These are phyloP conservation scores for Emmelina monodactyla DNA, from an alignment of 2,888 invertebrate genomes.

Conservation along the genomic window DNA sequence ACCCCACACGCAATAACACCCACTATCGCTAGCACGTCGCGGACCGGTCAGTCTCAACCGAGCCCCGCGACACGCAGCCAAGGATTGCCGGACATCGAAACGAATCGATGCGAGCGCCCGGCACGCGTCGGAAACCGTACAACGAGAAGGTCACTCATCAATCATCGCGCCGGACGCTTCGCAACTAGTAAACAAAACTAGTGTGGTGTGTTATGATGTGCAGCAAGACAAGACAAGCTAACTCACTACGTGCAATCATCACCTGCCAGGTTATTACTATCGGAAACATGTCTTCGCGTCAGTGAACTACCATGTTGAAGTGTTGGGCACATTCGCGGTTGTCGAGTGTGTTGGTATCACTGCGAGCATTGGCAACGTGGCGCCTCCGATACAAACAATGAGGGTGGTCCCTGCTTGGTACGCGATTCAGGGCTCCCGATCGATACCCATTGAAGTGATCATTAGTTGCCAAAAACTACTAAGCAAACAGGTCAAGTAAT, in stretches of 20 bases:
- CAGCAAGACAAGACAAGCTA: no score
- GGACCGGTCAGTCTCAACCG: no score
- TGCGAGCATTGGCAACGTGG: conserved; percentile 21
- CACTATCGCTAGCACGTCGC: no score
- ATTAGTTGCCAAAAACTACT: not conserved
- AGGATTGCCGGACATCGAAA: not conserved
- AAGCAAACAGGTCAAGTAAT: no score
- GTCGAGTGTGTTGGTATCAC: conserved; percentile 37
- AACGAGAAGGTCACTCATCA: conserved; percentile 44
- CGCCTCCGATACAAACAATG: conserved; percentile 48
- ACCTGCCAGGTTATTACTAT: conserved; percentile 58
- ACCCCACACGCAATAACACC: conserved; percentile 20
- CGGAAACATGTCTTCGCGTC: conserved; percentile 50
- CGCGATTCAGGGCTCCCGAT: conserved; percentile 39
- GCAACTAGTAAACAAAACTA: no score
- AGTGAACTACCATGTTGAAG: not conserved
- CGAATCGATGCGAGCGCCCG: conserved; percentile 50
- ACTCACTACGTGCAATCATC: conserved; percentile 27
- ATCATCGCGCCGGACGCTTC: no score
- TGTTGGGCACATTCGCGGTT: conserved; percentile 34
- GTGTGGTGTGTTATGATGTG: no score
- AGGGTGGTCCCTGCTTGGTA: conserved; percentile 60
- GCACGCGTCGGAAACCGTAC: conserved; percentile 33
- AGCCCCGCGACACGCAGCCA: no score
- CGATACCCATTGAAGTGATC: conserved; percentile 29